Evolutionary conservation across 2,888 invertebrate species (phyloP).

Genomic region (Chymomyza procnemis): DNA sequence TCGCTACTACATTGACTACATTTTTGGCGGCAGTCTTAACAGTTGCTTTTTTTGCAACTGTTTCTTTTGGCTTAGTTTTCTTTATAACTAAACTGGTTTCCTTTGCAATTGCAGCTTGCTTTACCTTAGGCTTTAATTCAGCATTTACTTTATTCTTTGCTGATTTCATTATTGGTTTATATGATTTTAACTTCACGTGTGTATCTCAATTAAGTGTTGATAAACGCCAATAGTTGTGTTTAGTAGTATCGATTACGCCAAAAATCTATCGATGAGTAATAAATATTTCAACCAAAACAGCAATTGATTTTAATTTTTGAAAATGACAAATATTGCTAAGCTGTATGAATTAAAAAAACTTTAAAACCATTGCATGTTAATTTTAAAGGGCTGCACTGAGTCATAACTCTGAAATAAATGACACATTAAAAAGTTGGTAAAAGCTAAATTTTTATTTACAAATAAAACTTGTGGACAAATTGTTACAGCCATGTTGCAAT

Average conservation of each 20-base stretch:
- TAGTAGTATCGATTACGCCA: background rate
- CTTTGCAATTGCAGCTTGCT: slow-evolving; percentile 25
- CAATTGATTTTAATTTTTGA: no score
- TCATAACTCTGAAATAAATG: no score
- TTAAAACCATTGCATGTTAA: no score
- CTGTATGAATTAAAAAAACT: no score
- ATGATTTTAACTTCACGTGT: background rate
- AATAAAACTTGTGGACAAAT: no score
- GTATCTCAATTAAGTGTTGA: background rate
- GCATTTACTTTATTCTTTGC: slow-evolving; percentile 8
- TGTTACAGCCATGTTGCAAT: no score
- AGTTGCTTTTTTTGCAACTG: background rate
- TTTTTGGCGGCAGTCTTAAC: slow-evolving; percentile 3
- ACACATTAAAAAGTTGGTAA: no score
- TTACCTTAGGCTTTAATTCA: slow-evolving; percentile 37
- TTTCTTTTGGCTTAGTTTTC: slow-evolving; percentile 28
- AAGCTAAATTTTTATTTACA: no score
- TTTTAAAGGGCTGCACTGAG: no score
- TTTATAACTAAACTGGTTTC: slow-evolving; percentile 42
- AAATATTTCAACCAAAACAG: no score
- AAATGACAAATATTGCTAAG: no score
- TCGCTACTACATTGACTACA: slow-evolving; percentile 27
- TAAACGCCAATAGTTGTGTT: background rate
- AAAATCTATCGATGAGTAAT: background rate
- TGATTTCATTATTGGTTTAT: background rate